A percentile compares a stretch with the other conserved stretches of the same genome.
phyloP scores from a whole-genome alignment of 2,888 invertebrate species.

The Drosophila paucipuncta region DNA sequence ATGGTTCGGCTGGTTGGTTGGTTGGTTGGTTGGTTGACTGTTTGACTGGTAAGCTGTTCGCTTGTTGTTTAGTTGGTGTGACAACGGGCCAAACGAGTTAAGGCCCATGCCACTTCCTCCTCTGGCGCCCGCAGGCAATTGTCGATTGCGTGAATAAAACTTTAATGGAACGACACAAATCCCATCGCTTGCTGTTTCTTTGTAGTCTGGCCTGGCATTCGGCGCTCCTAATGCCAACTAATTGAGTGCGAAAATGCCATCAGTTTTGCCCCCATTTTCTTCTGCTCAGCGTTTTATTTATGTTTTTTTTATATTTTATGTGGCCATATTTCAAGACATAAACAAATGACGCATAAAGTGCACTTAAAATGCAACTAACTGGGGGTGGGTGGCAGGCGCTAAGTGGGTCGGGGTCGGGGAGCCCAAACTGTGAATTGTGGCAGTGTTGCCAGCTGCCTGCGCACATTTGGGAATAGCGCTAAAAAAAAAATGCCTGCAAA shows the following conservation, averaged over 20 bases:
- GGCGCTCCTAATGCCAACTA: conserved; percentile 84
- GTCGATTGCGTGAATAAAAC: conserved; percentile 83
- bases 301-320: conserved; percentile 52
- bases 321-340: conserved; percentile 44
- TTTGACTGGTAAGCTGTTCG: conserved; percentile 12
- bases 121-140: conserved; percentile 27
- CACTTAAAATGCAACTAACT: conserved; percentile 54
- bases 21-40: conserved; percentile 16
- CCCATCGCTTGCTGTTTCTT: conserved; percentile 52
- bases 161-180: conserved; percentile 84
- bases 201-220: conserved; percentile 8
- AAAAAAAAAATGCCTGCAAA: conserved; percentile 51
- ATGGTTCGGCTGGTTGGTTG: conserved; percentile 4
- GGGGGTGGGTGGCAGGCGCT: neutral
- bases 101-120: conserved; percentile 16
- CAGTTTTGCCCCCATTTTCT: conserved; percentile 67
- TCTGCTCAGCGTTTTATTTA: conserved; percentile 6
- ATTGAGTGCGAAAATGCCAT: conserved; percentile 85
- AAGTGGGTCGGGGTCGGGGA: neutral
- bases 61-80: conserved; percentile 26
- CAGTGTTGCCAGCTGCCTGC: conserved; percentile 20
- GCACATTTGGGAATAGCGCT: conserved; percentile 58
- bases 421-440: neutral
- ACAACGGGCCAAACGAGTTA: conserved; percentile 58
- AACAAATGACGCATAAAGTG: conserved; percentile 54